Conservation (phyloP, 2,113 vertebrate species). For the Sebastes fasciatus region DNA sequence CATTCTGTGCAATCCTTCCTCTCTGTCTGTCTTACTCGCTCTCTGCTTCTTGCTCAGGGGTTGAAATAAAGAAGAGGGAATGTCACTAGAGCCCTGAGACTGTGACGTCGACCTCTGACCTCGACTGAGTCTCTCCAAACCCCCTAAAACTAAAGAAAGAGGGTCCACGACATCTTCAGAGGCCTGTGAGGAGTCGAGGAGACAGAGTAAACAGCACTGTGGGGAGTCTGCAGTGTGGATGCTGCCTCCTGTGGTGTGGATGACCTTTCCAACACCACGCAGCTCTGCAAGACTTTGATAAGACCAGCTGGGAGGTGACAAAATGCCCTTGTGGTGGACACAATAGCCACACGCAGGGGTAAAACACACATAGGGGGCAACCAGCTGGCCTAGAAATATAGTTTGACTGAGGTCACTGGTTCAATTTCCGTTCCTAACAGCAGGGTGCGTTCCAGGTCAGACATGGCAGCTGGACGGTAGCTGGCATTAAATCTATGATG, state of each 20-base stretch:
- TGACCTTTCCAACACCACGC: conserved; percentile 78
- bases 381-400: conserved; percentile 61
- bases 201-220: conserved; percentile 59
- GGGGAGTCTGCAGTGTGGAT: conserved; percentile 52
- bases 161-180: conserved; percentile 5
- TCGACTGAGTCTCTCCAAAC: conserved; percentile 1
- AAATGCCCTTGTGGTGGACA: conserved; percentile 67
- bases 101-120: conserved; percentile 56
- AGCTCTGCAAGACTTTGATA: conserved; percentile 75
- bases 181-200: conserved; percentile 53
- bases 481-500: conserved; percentile 21
- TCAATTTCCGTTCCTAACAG: conserved; percentile 51
- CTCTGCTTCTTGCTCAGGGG: conserved; percentile 3
- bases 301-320: conserved; percentile 74
- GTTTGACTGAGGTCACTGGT: conserved; percentile 55
- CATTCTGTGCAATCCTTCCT: conserved; percentile 66
- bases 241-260: conserved; percentile 79
- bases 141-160: conserved; percentile 20
- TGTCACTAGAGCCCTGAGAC: conserved; percentile 34
- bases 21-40: conserved; percentile 35
- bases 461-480: conserved; percentile 18
- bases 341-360: conserved; percentile 39
- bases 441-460: conserved; percentile 41
- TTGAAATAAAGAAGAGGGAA: conserved; percentile 38
- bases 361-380: conserved; percentile 51